Evolutionary conservation across 2,888 invertebrate genomes (phyloP).

Genomic region (Smittia aterrima): DNA sequence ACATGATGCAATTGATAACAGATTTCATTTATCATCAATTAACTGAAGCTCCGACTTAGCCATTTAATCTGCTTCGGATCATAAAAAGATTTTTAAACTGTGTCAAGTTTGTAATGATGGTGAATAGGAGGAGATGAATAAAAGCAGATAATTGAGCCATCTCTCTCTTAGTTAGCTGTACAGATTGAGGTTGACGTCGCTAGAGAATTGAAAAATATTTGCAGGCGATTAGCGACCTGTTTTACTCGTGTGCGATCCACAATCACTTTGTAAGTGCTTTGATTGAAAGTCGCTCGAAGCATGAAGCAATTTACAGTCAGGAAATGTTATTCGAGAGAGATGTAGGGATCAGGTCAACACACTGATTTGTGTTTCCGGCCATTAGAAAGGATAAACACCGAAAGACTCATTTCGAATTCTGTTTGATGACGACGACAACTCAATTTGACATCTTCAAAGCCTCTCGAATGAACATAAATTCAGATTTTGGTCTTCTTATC

Average conservation of each 20-base stretch:
- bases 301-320: no score
- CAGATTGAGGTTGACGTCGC: neutral
- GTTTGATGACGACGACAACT: neutral
- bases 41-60: neutral
- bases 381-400: no score
- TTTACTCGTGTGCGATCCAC: neutral
- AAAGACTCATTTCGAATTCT: neutral
- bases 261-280: neutral
- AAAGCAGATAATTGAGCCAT: slow-evolving; percentile 8
- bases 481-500: no score
- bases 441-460: neutral
- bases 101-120: slow-evolving; percentile 7
- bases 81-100: neutral
- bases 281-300: neutral
- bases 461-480: no score
- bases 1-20: slow-evolving; percentile 7
- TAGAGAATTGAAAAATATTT: neutral
- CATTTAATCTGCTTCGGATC: neutral
- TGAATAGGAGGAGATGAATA: neutral
- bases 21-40: slow-evolving; percentile 4
- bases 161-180: neutral
- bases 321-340: no score
- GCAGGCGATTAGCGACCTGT: neutral
- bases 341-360: neutral
- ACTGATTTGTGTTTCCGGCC: neutral